Percentiles rank a stretch among this genome's conserved stretches.
These are phyloP conservation scores for Chionodraco myersi DNA, from an alignment of 2,113 vertebrate species.

Conservation along the genomic window DNA sequence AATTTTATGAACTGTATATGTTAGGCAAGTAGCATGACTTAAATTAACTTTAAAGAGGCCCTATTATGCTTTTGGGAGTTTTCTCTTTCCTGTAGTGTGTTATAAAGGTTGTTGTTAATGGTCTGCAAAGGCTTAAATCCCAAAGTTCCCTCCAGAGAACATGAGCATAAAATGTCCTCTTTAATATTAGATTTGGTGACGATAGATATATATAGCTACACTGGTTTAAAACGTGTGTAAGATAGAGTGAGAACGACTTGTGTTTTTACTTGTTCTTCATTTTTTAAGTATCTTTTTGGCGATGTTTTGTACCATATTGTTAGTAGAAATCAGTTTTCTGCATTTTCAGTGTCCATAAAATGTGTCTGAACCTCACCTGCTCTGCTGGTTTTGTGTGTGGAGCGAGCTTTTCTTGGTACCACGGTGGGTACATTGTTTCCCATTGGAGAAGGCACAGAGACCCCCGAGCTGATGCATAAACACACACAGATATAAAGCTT, in stretches of 20 bases:
- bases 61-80: no score
- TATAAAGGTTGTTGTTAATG: no score
- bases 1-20: neutral
- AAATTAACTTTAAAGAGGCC: no score
- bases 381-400: neutral
- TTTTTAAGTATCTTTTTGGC: neutral
- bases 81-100: no score
- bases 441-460: slow-evolving; percentile 38
- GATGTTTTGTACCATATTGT: neutral
- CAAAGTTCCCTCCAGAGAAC: no score
- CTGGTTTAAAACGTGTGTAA: neutral
- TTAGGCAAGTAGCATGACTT: neutral
- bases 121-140: no score
- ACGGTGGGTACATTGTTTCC: slow-evolving; percentile 17
- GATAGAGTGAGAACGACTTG: no score
- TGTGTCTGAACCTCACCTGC: slow-evolving; percentile 47
- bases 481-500: slow-evolving; percentile 16
- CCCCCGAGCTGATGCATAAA: slow-evolving; percentile 40
- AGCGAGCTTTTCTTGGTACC: slow-evolving; percentile 24
- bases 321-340: neutral
- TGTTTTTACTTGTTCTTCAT: neutral
- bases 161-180: neutral
- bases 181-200: neutral
- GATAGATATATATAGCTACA: neutral
- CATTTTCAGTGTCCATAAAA: neutral